phyloP scores from a whole-genome alignment of 1,140 invertebrate species.

The Brachionus asplanchnoidis region DNA sequence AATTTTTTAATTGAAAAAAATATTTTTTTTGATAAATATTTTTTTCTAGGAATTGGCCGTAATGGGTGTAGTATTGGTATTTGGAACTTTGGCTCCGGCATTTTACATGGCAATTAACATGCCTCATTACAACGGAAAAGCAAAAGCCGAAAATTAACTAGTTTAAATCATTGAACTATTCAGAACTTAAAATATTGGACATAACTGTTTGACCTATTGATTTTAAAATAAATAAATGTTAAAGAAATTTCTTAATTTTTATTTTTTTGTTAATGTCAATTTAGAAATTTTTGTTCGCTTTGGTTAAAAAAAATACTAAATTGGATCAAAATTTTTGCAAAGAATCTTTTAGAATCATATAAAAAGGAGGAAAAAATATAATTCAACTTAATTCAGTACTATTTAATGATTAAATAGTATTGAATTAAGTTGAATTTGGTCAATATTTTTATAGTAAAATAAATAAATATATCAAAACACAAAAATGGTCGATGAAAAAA shows the following conservation, averaged over 20 bases:
- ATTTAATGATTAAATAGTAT: too few relatives aligned
- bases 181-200: neutral
- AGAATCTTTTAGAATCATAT: too few relatives aligned
- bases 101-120: constrained; percentile 25
- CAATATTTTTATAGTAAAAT: too few relatives aligned
- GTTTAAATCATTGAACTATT: neutral
- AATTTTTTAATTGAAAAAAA: neutral
- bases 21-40: neutral
- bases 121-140: constrained; percentile 22
- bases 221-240: neutral
- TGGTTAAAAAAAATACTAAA: too few relatives aligned
- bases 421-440: too few relatives aligned
- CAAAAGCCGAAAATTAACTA: constrained; percentile 16
- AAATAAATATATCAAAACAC: too few relatives aligned
- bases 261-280: neutral
- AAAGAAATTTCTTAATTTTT: neutral
- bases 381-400: too few relatives aligned
- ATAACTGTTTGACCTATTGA: neutral
- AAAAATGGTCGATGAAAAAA: too few relatives aligned
- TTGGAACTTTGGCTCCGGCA: neutral
- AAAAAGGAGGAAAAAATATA: too few relatives aligned
- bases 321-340: too few relatives aligned
- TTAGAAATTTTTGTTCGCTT: too few relatives aligned
- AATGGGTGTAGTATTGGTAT: neutral
- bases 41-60: constrained; percentile 23